These are phyloP conservation scores for Enteromius argenteus DNA, from an alignment of 2,797 vertebrate genomes.

Conservation along the genomic window DNA sequence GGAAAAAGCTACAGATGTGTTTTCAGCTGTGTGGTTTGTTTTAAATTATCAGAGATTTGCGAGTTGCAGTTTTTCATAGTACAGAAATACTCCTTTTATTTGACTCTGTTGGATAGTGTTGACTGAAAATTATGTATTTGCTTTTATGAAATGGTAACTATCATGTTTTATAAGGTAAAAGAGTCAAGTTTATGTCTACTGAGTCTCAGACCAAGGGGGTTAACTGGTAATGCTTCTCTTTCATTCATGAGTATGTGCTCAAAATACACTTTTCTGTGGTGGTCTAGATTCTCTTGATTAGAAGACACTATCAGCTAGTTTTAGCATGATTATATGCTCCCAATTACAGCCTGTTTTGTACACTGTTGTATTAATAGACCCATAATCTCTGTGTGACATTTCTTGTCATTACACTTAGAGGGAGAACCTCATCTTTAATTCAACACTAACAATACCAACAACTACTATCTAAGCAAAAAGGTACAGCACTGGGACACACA, in stretches of 20 bases:
- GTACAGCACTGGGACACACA: no score
- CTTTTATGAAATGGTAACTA: not conserved
- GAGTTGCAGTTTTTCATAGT: not conserved
- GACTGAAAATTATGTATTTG: not conserved
- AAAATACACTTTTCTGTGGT: slow-evolving; percentile 13
- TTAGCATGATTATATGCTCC: slow-evolving; percentile 46
- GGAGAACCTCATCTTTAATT: not conserved
- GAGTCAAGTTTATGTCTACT: not conserved
- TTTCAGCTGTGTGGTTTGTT: not conserved
- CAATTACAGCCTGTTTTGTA: slow-evolving; percentile 36
- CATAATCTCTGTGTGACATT: slow-evolving; percentile 29
- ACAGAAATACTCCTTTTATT: not conserved
- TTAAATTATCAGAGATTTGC: not conserved
- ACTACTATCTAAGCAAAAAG: no score
- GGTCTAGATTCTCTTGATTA: slow-evolving; percentile 41
- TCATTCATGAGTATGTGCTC: slow-evolving; percentile 13
- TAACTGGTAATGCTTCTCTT: not conserved
- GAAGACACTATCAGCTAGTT: slow-evolving; percentile 29
- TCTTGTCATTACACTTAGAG: slow-evolving; percentile 3
- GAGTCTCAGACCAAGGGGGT: not conserved
- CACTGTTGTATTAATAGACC: slow-evolving; percentile 40
- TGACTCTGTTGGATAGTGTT: not conserved
- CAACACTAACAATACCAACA: not conserved
- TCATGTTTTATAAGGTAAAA: not conserved
- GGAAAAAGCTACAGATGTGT: not conserved